Evolutionary conservation across 2,888 invertebrate species (phyloP).

Genomic region (Bimastos eiseni): DNA sequence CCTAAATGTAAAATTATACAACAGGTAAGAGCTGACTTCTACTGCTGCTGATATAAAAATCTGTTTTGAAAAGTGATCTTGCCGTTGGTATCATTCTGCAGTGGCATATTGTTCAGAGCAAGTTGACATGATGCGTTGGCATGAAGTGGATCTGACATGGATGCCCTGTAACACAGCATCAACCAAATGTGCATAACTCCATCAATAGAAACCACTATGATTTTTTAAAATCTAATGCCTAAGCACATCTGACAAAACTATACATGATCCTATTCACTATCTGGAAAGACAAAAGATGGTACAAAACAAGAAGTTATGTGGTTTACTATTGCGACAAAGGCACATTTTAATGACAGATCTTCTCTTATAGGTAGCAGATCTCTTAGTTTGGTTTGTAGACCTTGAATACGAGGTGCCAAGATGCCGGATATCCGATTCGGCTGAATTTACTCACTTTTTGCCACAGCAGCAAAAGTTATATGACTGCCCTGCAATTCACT

Average conservation of each 20-base stretch:
- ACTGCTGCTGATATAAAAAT: neutral
- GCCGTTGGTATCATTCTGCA: constrained; percentile 9
- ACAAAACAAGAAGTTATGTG: too few species aligned
- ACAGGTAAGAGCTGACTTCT: neutral
- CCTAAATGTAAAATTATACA: neutral
- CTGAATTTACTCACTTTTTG: too few species aligned
- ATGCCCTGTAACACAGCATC: neutral
- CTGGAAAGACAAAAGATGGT: too few species aligned
- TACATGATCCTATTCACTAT: neutral
- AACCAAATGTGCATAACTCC: neutral
- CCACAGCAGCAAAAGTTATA: neutral
- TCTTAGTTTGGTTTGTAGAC: too few species aligned
- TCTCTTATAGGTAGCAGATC: too few species aligned
- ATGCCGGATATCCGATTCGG: too few species aligned
- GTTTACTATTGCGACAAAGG: too few species aligned
- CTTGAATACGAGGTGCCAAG: too few species aligned
- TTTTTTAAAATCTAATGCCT: neutral
- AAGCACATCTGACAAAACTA: too few species aligned
- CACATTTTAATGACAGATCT: too few species aligned
- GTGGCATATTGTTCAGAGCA: neutral
- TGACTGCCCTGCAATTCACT: neutral
- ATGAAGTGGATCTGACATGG: neutral
- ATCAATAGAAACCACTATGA: neutral
- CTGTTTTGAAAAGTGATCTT: neutral
- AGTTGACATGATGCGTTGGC: neutral